Base-by-base conservation (phyloP, 35 echinoderm and acorn worm species). In the Hemicentrotus pulcherrimus region DNA sequence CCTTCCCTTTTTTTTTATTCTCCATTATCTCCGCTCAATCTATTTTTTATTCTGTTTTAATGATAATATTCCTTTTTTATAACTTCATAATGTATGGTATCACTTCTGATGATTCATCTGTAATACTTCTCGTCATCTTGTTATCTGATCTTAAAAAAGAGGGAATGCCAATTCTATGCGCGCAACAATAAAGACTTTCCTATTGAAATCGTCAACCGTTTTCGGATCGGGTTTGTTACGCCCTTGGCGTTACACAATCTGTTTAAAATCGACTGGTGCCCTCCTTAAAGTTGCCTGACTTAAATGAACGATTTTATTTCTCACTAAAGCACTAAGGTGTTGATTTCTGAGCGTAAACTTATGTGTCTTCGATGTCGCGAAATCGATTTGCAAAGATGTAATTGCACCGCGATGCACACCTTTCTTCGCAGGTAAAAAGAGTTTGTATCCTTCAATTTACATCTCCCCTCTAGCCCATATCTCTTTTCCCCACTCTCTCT, bases 161-260 rank as follows among this genome's bases (percentile, higher is more conserved):
- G 15, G 50, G 48, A 0, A 59, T 59, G 65, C 6, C 6, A 78
- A 78, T 8, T 30, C 19, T 22, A 78, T 28, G 19, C 28, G 24
- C 7, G 2, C 65, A 28, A 78, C 65, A 78, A 4, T n/a, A 78
- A 78, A n/a, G 19, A 78, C 6, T 59, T 59, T 59, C 15, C 15
- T 59, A 2, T 59, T 41, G 3, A 59, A 59, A 59, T 59, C 52
- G 52, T 78, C 65, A 78, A 15, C 65, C 22, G 19, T 78, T 78
- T 18, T 78, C 18, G 65, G 19, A 4, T 78, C 65, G 24, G 6
- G 28, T 78, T 78, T 22, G 22, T 78, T 78, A 30, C 24, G 65
- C 65, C 65, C 65, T 78, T 78, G 24, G 65, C 65, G 65, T 78
- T 78, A 78, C 65, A 78, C 65, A 78, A 78, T 78, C 65, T 78